A percentile compares a stretch with the other conserved stretches of the same genome.
These are phyloP conservation scores for Montipora cactus DNA, from an alignment of 64 coral and sea anemone genomes.

Conservation along the genomic window DNA sequence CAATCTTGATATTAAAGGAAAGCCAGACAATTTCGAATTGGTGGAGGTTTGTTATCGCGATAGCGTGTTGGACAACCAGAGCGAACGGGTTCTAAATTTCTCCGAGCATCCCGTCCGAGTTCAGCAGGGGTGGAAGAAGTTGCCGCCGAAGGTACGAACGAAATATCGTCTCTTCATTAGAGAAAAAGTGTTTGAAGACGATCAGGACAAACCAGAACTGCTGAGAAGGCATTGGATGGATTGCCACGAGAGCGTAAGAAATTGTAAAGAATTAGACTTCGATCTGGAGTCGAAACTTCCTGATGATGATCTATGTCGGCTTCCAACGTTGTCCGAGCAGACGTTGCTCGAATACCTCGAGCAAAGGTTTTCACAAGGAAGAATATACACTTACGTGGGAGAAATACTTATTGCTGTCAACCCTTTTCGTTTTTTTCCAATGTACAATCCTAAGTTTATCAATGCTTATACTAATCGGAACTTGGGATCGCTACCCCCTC, in stretches of 20 bases:
- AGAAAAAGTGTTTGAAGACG: slow-evolving; percentile 61
- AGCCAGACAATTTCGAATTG: slow-evolving; percentile 89
- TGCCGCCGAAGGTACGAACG: slow-evolving; percentile 71
- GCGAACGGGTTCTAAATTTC: slow-evolving; percentile 73
- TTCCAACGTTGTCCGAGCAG: slow-evolving; percentile 91
- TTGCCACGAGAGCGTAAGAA: slow-evolving; percentile 92
- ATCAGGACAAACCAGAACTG: slow-evolving; percentile 52
- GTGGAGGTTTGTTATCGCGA: slow-evolving; percentile 97
- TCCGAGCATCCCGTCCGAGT: slow-evolving; percentile 86
- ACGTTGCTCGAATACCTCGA: slow-evolving; percentile 88
- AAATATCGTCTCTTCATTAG: slow-evolving; percentile 90
- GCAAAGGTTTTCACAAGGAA: slow-evolving; percentile 84
- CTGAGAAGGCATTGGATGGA: slow-evolving; percentile 93
- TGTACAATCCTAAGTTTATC: slow-evolving; percentile 99
- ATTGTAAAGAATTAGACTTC: slow-evolving; percentile 69
- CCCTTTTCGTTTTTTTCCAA: slow-evolving; percentile 97
- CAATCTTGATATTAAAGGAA: slow-evolving; percentile 82
- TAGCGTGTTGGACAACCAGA: slow-evolving; percentile 83
- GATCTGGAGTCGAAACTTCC: slow-evolving; percentile 79
- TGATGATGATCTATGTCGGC: slow-evolving; percentile 93
- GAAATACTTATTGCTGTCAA: slow-evolving; percentile 98
- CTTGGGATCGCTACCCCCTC: slow-evolving; percentile 89
- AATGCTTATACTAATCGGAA: slow-evolving; percentile 92
- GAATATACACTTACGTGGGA: slow-evolving; percentile 98
- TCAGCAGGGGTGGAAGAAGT: slow-evolving; percentile 80